Evolutionary conservation across 2,888 invertebrate genomes (phyloP).

Genomic region (Laspeyria flexula): DNA sequence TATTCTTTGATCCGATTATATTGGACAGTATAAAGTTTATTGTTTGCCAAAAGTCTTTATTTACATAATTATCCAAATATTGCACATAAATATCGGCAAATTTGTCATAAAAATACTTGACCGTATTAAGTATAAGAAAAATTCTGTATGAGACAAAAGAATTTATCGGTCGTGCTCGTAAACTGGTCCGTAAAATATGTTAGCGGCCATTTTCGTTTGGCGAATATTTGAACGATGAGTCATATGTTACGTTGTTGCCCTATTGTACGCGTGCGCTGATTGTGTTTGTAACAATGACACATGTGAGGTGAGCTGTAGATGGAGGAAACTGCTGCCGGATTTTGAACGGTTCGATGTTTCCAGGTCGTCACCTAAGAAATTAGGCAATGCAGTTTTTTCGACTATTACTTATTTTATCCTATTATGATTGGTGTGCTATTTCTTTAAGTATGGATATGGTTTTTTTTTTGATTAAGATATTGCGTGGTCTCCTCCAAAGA

Average conservation of each 20-base stretch:
- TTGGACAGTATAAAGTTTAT: neutral
- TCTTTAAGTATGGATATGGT: too few relatives aligned
- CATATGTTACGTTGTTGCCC: slow-evolving; percentile 47
- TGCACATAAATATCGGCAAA: neutral
- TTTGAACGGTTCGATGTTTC: slow-evolving; percentile 1
- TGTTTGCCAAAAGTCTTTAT: neutral
- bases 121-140: slow-evolving; percentile 1
- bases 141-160: slow-evolving; percentile 24
- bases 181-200: slow-evolving; percentile 42
- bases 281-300: slow-evolving; percentile 49
- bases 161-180: slow-evolving; percentile 35
- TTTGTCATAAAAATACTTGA: neutral
- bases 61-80: neutral
- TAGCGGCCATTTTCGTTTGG: slow-evolving; percentile 47
- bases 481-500: too few relatives aligned
- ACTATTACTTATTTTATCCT: too few relatives aligned
- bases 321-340: neutral
- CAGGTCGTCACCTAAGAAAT: neutral
- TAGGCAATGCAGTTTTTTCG: too few relatives aligned
- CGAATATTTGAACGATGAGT: slow-evolving; percentile 54
- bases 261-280: slow-evolving; percentile 46
- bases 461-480: too few relatives aligned
- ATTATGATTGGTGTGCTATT: too few relatives aligned
- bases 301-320: slow-evolving; percentile 23
- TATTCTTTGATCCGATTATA: neutral